Base-by-base conservation (phyloP, 2,797 vertebrate species). In the Semaprochilodus insignis region DNA sequence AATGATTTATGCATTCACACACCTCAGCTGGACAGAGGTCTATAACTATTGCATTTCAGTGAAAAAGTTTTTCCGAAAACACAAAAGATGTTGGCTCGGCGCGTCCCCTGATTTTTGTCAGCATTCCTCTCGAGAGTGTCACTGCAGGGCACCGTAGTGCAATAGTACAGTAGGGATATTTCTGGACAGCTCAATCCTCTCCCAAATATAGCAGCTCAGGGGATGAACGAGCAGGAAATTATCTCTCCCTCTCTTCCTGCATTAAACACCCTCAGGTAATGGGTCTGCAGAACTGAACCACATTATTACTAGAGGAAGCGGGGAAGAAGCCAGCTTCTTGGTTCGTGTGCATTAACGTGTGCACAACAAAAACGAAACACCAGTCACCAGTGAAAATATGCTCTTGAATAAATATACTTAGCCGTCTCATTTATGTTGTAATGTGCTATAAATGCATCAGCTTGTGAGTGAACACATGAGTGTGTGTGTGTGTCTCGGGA, bases 181-280 rank as follows among this genome's bases (percentile, higher is more conserved):
- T 44, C 6, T 62, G 57, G 44, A 59, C 27, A 62, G 27, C 71
- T 54, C 34, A 55, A 19, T 66, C 48, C 15, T 34, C 48, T 57
- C 48, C 65, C 55, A 84, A 75, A 76, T 62, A 80, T 52, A 80
- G 65, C 54, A 83, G 65, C 52, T 54, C 23, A 73, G 27, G 5
- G 76, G 54, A 71, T 75, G 31, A 80, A 60, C 34, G 23, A 75
- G 57, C 71, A 82, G 71, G 66, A 84, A 81, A 83, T 48, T 67
- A 60, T 75, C 62, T 69, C 31, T 54, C 65, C 52, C 57, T 79
- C 65, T 59, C 21, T 19, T 36, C 31, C 69, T 71, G 69, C 69
- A 69, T 59, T 59, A 60, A 71, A 71, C 57, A 66, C 34, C 74
- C 74, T 52, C 19, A 60, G 44, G 80, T 69, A 77, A 54, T 36